Evolutionary conservation across 2,888 invertebrate species (phyloP).

Genomic region (Cephus pulcher): DNA sequence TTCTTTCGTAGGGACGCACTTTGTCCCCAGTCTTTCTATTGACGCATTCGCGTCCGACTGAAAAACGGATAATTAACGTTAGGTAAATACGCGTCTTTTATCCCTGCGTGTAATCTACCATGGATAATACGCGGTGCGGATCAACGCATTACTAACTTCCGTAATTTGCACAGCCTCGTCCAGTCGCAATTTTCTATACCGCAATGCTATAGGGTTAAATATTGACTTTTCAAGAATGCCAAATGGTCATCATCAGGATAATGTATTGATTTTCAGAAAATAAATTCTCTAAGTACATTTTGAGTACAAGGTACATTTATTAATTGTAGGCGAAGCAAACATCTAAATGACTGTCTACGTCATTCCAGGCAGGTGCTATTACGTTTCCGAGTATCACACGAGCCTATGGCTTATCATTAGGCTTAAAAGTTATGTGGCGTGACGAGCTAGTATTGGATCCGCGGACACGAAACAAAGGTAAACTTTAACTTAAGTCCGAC

Average conservation of each 20-base stretch:
- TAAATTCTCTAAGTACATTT: too few relatives aligned
- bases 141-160: not conserved
- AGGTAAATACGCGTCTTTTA: not conserved
- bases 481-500: slow-evolving; percentile 49
- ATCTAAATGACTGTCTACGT: not conserved
- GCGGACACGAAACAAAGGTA: slow-evolving; percentile 54
- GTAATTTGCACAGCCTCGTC: not conserved
- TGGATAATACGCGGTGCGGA: not conserved
- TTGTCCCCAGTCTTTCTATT: not conserved
- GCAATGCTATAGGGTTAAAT: too few relatives aligned
- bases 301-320: not conserved
- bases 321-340: not conserved
- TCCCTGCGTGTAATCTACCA: not conserved
- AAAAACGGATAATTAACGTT: not conserved
- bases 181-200: not conserved
- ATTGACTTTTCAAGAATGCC: too few relatives aligned
- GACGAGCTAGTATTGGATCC: slow-evolving; percentile 30
- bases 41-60: not conserved
- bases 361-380: too few relatives aligned
- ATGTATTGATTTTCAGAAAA: too few relatives aligned
- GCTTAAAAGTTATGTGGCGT: not conserved
- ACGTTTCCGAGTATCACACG: not conserved
- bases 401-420: not conserved
- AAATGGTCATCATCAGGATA: too few relatives aligned
- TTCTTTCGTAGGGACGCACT: not conserved